phyloP scores from a whole-genome alignment of 2,797 vertebrate species.

The Psittacula echo region DNA sequence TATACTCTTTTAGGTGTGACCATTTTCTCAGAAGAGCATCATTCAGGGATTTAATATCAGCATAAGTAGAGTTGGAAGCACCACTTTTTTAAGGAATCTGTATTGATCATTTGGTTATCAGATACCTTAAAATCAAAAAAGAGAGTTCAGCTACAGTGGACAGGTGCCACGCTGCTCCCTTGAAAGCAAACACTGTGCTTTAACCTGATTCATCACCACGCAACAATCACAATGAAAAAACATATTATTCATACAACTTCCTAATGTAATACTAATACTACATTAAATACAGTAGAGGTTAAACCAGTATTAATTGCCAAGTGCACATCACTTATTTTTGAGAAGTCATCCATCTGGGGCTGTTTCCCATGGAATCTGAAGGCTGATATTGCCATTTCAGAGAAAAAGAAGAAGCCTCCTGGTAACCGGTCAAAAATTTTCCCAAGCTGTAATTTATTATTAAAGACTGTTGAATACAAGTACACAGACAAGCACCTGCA shows the following conservation, averaged over 20 bases:
- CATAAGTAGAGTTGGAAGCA: too few species aligned
- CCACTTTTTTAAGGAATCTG: too few species aligned
- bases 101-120: neutral
- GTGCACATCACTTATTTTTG: neutral
- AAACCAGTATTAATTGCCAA: neutral
- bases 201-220: neutral
- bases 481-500: neutral
- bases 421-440: neutral
- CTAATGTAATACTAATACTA: neutral
- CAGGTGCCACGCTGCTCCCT: neutral
- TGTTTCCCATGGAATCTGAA: neutral
- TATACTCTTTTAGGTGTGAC: neutral
- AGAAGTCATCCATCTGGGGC: neutral
- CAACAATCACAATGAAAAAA: neutral
- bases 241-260: neutral
- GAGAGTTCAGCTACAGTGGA: neutral
- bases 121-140: neutral
- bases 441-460: neutral
- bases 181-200: neutral
- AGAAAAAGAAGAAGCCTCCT: neutral
- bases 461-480: neutral
- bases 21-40: too few species aligned
- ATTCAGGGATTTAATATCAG: too few species aligned
- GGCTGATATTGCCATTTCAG: neutral
- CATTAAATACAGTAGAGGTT: neutral